Percentiles rank a stretch among this genome's conserved stretches.
These are phyloP conservation scores for Parnassius mnemosyne DNA, from an alignment of 2,888 invertebrate genomes.

Conservation along the genomic window DNA sequence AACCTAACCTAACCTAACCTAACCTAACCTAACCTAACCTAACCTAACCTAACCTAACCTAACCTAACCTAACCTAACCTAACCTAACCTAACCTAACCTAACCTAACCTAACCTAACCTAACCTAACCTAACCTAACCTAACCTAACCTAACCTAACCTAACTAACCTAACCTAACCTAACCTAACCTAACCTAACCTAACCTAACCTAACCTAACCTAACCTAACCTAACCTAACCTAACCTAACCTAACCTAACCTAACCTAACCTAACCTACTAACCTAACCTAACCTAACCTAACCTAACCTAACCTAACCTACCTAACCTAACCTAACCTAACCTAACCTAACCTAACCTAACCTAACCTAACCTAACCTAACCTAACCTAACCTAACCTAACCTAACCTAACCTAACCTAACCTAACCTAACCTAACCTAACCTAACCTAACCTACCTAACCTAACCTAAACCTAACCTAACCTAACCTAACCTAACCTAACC, in stretches of 20 bases:
- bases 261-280: too few relatives aligned
- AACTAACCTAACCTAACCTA: constrained; percentile 10
- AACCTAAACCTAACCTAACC: constrained; percentile 8
- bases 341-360: too few relatives aligned
- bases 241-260: constrained; percentile 9
- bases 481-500: constrained; percentile 10
- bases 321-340: too few relatives aligned
- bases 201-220: not conserved
- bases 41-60: not conserved
- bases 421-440: too few relatives aligned
- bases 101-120: too few relatives aligned
- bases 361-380: too few relatives aligned
- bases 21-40: not conserved
- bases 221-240: constrained; percentile 7
- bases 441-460: too few relatives aligned
- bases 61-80: not conserved
- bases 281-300: too few relatives aligned
- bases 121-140: too few relatives aligned
- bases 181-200: constrained; percentile 6
- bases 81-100: not conserved
- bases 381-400: too few relatives aligned
- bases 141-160: not conserved
- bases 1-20: not conserved
- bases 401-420: too few relatives aligned
- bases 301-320: too few relatives aligned